Percentiles rank a stretch among this genome's conserved stretches.
Evolutionary conservation across 37 sponge, comb jelly and placozoan species (phyloP).

Genomic region (Beroe forskalii): DNA sequence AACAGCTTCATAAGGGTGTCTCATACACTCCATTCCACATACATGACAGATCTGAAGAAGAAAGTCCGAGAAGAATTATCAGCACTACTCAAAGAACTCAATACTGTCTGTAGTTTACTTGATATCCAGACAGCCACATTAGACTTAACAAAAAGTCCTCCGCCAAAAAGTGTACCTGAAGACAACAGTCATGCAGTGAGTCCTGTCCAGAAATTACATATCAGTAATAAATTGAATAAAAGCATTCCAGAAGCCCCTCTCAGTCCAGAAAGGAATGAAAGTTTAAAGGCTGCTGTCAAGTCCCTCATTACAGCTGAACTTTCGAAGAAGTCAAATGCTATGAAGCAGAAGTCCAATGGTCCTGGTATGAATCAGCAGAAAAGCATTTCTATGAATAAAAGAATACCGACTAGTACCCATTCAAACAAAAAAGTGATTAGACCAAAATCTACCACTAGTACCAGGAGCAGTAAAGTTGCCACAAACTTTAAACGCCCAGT

Average conservation of each 20-base stretch:
- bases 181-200: neutral
- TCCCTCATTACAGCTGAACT: neutral
- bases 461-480: neutral
- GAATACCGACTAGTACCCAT: neutral
- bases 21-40: constrained; percentile 11
- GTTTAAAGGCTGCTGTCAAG: constrained; percentile 44
- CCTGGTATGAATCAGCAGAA: neutral
- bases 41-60: constrained; percentile 58
- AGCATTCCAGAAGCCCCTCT: neutral
- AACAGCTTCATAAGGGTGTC: constrained; percentile 27
- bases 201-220: neutral
- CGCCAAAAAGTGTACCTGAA: neutral
- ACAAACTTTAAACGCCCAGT: neutral
- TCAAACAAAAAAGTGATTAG: constrained; percentile 21
- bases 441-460: neutral
- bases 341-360: neutral
- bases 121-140: constrained; percentile 15
- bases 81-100: neutral
- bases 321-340: neutral
- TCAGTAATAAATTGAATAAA: neutral
- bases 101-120: neutral
- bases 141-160: neutral
- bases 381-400: constrained; percentile 4
- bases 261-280: constrained; percentile 58
- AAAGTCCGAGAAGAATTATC: constrained; percentile 1